Evolutionary conservation across 1,140 invertebrate genomes (phyloP).

Genomic region (Campoletis sonorensis): DNA sequence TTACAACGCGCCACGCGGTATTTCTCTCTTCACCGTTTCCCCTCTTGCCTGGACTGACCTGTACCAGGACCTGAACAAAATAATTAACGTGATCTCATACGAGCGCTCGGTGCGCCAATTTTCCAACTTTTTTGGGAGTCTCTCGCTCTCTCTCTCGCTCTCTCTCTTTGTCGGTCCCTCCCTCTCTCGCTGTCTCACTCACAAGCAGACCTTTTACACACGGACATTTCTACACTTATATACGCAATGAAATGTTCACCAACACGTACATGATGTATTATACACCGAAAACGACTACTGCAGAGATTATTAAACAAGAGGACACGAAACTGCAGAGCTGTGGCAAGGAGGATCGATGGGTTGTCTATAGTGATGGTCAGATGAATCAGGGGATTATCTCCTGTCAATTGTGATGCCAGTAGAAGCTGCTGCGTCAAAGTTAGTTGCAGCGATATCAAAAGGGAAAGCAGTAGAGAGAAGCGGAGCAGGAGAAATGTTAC

Average conservation of each 20-base stretch:
- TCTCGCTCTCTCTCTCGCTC: neutral
- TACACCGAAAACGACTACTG: neutral
- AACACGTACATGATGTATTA: neutral
- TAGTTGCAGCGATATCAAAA: constrained; percentile 17
- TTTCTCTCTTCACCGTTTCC: neutral
- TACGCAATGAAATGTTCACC: neutral
- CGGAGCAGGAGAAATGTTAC: neutral
- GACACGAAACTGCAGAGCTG: neutral
- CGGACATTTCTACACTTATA: neutral
- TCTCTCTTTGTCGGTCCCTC: neutral
- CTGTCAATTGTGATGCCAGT: neutral
- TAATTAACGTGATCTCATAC: constrained; percentile 37
- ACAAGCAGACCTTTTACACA: too few species aligned
- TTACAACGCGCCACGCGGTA: constrained; percentile 23
- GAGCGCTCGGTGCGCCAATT: constrained; percentile 24
- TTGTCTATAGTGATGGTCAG: neutral
- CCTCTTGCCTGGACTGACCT: neutral
- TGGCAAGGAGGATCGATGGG: neutral
- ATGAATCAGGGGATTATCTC: neutral
- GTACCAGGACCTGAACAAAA: constrained; percentile 27
- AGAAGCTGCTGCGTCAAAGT: neutral
- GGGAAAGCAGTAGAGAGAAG: constrained; percentile 29
- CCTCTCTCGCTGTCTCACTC: neutral
- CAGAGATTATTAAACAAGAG: constrained; percentile 6
- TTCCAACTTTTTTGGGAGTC: constrained; percentile 13